Evolutionary conservation across 2,113 vertebrate species (phyloP), one percentile per base, ranked within the genome.

Genomic region (Cyrtonyx montezumae): DNA sequence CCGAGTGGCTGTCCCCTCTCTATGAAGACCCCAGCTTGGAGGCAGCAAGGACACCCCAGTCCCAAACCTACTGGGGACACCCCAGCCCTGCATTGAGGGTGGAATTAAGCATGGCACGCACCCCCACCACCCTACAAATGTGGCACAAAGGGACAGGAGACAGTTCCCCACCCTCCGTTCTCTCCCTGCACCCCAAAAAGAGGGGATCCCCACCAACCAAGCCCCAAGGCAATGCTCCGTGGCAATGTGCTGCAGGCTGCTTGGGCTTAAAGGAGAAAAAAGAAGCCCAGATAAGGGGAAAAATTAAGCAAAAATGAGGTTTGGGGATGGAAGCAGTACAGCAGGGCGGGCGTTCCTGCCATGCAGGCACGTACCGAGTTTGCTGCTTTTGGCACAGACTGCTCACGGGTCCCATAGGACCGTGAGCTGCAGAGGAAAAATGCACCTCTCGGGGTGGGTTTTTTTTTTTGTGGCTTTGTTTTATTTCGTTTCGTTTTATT

Each of bases 81-180:
- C 19, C 19, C 11, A 22, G 32, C 34, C 56, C 20, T 21, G 32
- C n/a, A n/a, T 12, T 32, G 20, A 19, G 55, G 32, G 56, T 34
- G 56, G 32, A 26, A 53, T 30, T 28, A 53, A 56, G 53, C 30
- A 18, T 18, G 28, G 53, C 56, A 21, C 9, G 19, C 19, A 56
- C 56, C 56, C 56, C 56, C 19, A 13, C 19, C 6, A 6, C 56
- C 32, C 32, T 56, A 11, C 6, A 58, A n/a, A 32, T 7, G 32
- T 0, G 7, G 16, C 9, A 10, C 65, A 56, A 37, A 90, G 53
- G 59, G 55, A 48, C 4, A 4, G 12, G 55, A 19, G 56, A 2
- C 5, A 0, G 8, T 43, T 73, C 48, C 40, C 36, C 32, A 48
- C 22, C 13, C 70, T 3, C 36, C 1, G 0, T 11, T 34, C 4